Evolutionary conservation across 2,797 vertebrate genomes (phyloP).

Genomic region (Prunella strophiata): DNA sequence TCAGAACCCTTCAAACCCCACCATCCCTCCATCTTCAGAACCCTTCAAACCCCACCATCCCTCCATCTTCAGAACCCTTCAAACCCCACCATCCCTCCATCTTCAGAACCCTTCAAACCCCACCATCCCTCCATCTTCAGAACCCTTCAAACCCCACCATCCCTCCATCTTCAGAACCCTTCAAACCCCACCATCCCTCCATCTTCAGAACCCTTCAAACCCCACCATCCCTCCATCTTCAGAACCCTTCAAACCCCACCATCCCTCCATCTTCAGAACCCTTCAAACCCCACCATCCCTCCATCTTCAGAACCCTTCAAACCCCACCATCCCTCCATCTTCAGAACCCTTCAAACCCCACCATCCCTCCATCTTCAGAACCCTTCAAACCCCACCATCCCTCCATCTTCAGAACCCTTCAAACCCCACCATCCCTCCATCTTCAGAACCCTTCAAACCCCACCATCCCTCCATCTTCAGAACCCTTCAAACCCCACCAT

Average conservation of each 20-base stretch:
- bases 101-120: no score
- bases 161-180: no score
- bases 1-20: no score
- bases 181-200: no score
- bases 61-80: accelerated
- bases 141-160: not conserved
- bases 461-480: not conserved
- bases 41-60: no score
- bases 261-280: accelerated
- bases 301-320: accelerated
- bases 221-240: accelerated
- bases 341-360: no score
- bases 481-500: not conserved
- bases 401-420: accelerated
- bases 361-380: no score
- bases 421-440: accelerated
- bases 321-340: no score
- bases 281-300: accelerated
- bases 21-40: no score
- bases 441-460: no score
- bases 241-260: accelerated
- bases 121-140: not conserved
- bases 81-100: accelerated
- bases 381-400: no score
- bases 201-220: no score